phyloP scores from a whole-genome alignment of 2,113 vertebrate species.

The Misgurnus anguillicaudatus region DNA sequence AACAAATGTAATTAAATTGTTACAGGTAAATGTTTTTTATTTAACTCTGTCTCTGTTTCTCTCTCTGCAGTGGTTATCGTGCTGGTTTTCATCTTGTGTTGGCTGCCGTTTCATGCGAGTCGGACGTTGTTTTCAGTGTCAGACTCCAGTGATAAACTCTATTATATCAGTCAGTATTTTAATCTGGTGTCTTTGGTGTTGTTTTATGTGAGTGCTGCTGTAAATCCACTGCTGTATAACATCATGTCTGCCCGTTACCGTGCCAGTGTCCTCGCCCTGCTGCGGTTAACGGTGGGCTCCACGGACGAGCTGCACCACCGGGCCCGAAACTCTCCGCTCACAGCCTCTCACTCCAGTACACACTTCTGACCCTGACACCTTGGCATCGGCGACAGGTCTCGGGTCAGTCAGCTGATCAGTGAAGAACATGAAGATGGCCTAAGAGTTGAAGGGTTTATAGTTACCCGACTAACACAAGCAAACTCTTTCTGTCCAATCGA shows the following conservation, averaged over 20 bases:
- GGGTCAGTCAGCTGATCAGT: too few species aligned
- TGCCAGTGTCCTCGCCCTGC: conserved; percentile 67
- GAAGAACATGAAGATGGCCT: too few species aligned
- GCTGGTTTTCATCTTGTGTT: conserved; percentile 77
- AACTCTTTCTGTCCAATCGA: too few species aligned
- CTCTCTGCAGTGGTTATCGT: conserved; percentile 74
- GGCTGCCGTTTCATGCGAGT: conserved; percentile 80
- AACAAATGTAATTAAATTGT: too few species aligned
- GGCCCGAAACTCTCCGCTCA: conserved; percentile 32
- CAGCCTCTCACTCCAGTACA: conserved; percentile 49
- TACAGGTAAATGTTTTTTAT: too few species aligned
- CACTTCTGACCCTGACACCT: conserved; percentile 43
- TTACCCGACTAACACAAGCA: too few species aligned
- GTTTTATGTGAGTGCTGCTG: conserved; percentile 77
- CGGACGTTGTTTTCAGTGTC: conserved; percentile 74
- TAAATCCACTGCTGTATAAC: conserved; percentile 81
- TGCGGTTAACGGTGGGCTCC: conserved; percentile 31
- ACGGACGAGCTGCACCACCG: conserved; percentile 32
- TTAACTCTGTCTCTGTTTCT: too few species aligned
- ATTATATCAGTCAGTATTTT: conserved; percentile 76
- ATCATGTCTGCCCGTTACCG: conserved; percentile 76
- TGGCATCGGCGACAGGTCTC: not conserved
- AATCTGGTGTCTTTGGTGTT: conserved; percentile 76
- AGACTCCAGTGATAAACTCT: conserved; percentile 56
- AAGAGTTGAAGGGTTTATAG: too few species aligned